Conservation (phyloP, 37 sponge, comb jelly and placozoan species). For the Hormiphora californensis region DNA sequence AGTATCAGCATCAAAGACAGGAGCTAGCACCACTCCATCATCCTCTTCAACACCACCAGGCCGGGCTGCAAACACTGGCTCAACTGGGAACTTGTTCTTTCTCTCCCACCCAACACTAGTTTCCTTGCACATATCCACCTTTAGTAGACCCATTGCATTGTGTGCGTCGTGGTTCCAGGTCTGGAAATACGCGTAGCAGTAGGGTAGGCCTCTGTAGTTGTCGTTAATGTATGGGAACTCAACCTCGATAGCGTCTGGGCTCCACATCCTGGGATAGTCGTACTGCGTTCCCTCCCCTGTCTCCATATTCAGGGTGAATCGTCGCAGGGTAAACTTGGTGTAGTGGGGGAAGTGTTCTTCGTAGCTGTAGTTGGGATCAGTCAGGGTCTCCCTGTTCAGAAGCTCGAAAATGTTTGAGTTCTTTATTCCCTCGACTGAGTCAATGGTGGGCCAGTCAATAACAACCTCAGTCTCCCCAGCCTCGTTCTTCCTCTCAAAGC, state of each 20-base stretch:
- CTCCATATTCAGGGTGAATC: conserved; percentile 46
- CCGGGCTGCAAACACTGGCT: conserved; percentile 32
- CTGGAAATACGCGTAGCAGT: conserved; percentile 36
- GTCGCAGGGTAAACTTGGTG: background rate
- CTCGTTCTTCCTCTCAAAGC: conserved; percentile 10
- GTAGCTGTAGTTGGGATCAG: conserved; percentile 1
- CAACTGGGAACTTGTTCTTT: conserved; percentile 20
- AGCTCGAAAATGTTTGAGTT: conserved; percentile 28
- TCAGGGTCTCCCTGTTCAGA: conserved; percentile 7
- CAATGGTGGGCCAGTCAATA: conserved; percentile 36
- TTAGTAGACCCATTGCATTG: conserved; percentile 43
- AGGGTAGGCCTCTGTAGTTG: conserved; percentile 27
- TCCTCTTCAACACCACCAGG: conserved; percentile 42
- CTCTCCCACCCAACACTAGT: conserved; percentile 32
- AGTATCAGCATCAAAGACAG: background rate
- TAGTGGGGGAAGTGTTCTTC: background rate
- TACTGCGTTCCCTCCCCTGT: background rate
- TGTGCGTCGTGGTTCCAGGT: conserved; percentile 41
- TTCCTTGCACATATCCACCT: conserved; percentile 36
- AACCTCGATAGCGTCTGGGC: background rate
- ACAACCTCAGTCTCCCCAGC: background rate
- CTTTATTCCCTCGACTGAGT: background rate
- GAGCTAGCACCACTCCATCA: conserved; percentile 31
- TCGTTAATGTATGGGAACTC: conserved; percentile 47
- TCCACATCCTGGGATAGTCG: conserved; percentile 34